A percentile compares a stretch with the other conserved stretches of the same genome.
Evolutionary conservation across 1,140 invertebrate genomes (phyloP).

Genomic region (Drosophila bocqueti): DNA sequence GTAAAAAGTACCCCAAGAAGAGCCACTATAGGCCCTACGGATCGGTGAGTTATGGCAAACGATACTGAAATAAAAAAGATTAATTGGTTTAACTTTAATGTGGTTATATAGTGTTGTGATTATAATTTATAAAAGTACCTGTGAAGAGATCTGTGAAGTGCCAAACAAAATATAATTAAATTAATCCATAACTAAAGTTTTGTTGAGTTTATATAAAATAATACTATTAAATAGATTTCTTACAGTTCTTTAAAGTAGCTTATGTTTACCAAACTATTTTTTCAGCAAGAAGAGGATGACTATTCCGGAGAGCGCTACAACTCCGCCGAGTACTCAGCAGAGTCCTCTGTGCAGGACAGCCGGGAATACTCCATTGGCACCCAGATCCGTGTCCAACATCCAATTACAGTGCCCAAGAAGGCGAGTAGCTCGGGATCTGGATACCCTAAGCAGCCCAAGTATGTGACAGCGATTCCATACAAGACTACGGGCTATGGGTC

Average conservation of each 20-base stretch:
- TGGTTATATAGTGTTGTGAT: neutral
- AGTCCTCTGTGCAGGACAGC: conserved; percentile 64
- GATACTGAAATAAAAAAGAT: too few relatives aligned
- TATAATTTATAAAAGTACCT: too few relatives aligned
- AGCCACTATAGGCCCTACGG: conserved; percentile 63
- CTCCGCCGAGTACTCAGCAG: conserved; percentile 69
- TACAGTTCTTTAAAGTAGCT: too few relatives aligned
- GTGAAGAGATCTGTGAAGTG: neutral
- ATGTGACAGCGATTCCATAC: conserved; percentile 47
- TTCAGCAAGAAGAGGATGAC: conserved; percentile 72
- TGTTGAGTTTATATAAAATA: too few relatives aligned
- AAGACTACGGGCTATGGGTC: conserved; percentile 48
- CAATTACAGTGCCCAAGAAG: conserved; percentile 78
- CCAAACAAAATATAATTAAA: too few relatives aligned
- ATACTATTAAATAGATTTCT: too few relatives aligned
- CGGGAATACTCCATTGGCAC: conserved; percentile 80
- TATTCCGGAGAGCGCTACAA: conserved; percentile 71
- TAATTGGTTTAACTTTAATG: neutral
- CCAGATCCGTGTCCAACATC: conserved; percentile 80
- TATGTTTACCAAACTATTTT: neutral
- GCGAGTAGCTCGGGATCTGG: conserved; percentile 25
- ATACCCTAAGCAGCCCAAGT: conserved; percentile 61
- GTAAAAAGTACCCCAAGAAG: conserved; percentile 75
- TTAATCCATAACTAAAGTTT: too few relatives aligned
- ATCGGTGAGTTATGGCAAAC: conserved; percentile 58